Evolutionary conservation across 2,113 vertebrate genomes (phyloP), one percentile per base, ranked within the genome.

Genomic region (Chloropsis cyanopogon): DNA sequence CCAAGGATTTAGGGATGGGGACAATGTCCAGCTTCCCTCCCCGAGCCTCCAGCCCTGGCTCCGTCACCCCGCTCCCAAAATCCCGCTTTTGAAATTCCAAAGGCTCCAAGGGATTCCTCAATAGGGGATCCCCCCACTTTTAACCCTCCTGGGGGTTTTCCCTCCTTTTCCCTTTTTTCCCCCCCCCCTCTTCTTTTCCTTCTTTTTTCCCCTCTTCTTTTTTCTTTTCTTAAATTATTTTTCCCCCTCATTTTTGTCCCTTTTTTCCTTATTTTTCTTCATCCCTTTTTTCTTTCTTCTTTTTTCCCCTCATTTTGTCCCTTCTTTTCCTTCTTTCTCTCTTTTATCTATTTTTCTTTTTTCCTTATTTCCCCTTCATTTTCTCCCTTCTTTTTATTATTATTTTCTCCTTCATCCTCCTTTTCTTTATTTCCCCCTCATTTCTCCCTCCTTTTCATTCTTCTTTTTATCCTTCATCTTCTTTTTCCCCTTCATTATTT

Each of bases 31-130:
- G 61, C 47, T 49, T 39, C 47, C 33, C 47, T 76, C 49, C 31
- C 37, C 4, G 24, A 79, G 46, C 72, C 69, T 65, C 82, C 3
- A 4, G 23, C 90, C 72, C 44, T 57, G 44, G 68, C 26, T 60
- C 79, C 86, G 14, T 60, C 70, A 4, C 29, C 35, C 56, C 1
- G 1, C 53, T 18, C 37, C 65, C 10, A 35, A 78, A 25, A 2
- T 31, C 29, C n/a, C 7, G 1, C 2, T 13, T 42, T 13, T 31
- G 23, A 20, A 28, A 70, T 57, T 80, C 71, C 77, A 80, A 96
- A 91, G 5, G n/a, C 75, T 84, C 92, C 77, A 54, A 93, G 24
- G 75, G 95, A 80, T 61, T 93, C 91, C 75, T 90, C 42, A 41
- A 86, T 85, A 72, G 89, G 82, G 23, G 64, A n/a, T 42, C 63